Conservation (phyloP, 1,140 invertebrate genomes). For the Planococcus citri region DNA sequence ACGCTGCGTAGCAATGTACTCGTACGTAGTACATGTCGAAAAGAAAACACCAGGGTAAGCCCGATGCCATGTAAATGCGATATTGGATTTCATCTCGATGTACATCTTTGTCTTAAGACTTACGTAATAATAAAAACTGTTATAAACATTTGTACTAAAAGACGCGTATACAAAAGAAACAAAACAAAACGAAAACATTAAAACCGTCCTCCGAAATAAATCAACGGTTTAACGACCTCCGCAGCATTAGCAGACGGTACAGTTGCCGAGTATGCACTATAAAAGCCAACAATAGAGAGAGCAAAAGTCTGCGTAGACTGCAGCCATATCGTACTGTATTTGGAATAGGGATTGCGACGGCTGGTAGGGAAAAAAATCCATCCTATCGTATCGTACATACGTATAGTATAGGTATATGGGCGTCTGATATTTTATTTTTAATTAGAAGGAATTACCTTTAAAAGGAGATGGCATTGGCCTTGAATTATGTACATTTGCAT, state of each 20-base stretch:
- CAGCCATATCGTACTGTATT: no score
- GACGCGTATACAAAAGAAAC: neutral
- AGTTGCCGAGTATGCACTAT: neutral
- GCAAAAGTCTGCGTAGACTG: neutral
- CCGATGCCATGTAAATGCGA: no score
- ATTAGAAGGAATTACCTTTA: neutral
- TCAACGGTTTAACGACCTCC: constrained; percentile 1
- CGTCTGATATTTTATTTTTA: neutral
- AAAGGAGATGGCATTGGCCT: neutral
- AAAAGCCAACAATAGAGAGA: neutral
- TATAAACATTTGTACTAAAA: constrained; percentile 1
- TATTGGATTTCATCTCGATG: neutral
- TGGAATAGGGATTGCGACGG: no score
- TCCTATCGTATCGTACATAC: no score
- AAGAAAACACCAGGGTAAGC: no score
- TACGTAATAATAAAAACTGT: constrained; percentile 4
- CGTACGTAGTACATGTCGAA: no score
- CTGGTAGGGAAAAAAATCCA: no score
- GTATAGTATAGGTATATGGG: neutral
- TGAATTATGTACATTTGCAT: neutral
- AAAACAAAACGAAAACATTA: constrained; percentile 3
- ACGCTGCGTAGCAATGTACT: no score
- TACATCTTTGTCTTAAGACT: neutral
- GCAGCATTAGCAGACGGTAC: constrained; percentile 1
- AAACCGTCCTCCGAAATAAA: neutral